These are phyloP conservation scores for Caenorhabditis sp. DNA, from an alignment of 2,888 invertebrate genomes.

Conservation along the genomic window DNA sequence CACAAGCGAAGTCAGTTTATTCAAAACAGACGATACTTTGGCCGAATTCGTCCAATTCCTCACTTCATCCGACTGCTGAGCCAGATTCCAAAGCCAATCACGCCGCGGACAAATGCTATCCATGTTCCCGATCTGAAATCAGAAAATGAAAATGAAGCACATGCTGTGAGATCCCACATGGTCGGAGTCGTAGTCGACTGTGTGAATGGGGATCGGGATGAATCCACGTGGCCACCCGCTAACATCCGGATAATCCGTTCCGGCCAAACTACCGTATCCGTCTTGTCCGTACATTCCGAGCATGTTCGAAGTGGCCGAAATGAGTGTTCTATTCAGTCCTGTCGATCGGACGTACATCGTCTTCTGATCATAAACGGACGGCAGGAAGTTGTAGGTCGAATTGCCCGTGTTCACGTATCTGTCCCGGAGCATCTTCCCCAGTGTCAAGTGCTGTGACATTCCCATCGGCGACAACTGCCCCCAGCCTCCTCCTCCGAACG, in stretches of 20 bases:
- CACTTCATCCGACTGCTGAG: constrained; percentile 49
- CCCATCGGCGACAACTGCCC: constrained; percentile 65
- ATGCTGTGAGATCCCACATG: constrained; percentile 71
- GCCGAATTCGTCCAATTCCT: constrained; percentile 35
- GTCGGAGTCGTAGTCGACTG: constrained; percentile 85
- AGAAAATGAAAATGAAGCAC: background rate
- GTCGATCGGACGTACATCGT: constrained; percentile 85
- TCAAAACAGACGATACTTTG: constrained; percentile 26
- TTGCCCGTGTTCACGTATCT: constrained; percentile 83
- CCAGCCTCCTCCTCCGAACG: constrained; percentile 66
- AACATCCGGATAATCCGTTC: constrained; percentile 35
- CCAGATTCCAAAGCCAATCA: constrained; percentile 59
- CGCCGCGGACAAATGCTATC: constrained; percentile 57
- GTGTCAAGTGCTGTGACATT: constrained; percentile 83
- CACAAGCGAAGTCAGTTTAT: constrained; percentile 25
- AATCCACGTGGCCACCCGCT: constrained; percentile 72
- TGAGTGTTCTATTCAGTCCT: constrained; percentile 89
- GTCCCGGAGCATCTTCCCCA: constrained; percentile 86
- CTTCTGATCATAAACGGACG: constrained; percentile 82
- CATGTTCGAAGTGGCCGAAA: constrained; percentile 79
- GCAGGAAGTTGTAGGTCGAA: constrained; percentile 80
- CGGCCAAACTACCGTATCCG: constrained; percentile 26
- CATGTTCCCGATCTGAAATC: constrained; percentile 60
- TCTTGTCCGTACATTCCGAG: constrained; percentile 64
- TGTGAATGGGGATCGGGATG: constrained; percentile 88